Percentiles rank a stretch among this genome's conserved stretches.
Conservation (phyloP, 1,140 invertebrate species). For the Drusus annulatus region DNA sequence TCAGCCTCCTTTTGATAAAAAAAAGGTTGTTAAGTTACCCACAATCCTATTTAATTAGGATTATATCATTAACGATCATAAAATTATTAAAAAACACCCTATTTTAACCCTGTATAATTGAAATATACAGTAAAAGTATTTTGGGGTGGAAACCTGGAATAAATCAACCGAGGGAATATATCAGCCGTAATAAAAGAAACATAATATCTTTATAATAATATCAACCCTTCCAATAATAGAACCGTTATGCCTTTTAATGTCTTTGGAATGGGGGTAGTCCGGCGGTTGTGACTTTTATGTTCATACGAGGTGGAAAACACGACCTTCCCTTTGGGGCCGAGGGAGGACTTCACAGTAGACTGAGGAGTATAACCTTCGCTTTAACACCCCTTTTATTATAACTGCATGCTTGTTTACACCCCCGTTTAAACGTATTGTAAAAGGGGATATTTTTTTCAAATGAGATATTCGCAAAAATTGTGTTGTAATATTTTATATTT, state of each 20-base stretch:
- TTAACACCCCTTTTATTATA: neutral
- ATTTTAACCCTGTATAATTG: neutral
- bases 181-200: slow-evolving; percentile 12
- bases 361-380: neutral
- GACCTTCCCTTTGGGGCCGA: slow-evolving; percentile 1
- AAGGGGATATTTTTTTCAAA: no score
- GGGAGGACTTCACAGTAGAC: neutral
- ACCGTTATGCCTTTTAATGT: slow-evolving; percentile 32
- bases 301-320: slow-evolving; percentile 17
- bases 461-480: no score
- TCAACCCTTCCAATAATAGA: slow-evolving; percentile 31
- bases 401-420: slow-evolving; percentile 1
- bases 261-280: neutral
- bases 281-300: slow-evolving; percentile 27
- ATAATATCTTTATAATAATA: slow-evolving; percentile 37
- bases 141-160: neutral
- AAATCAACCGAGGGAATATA: slow-evolving; percentile 14
- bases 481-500: no score
- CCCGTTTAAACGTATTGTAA: no score
- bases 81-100: neutral
- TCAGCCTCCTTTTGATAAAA: no score
- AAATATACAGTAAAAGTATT: slow-evolving; percentile 10
- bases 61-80: neutral
- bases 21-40: no score
- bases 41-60: neutral